phyloP scores from a whole-genome alignment of 2,888 invertebrate species.

The Drosophila mayaguana region DNA sequence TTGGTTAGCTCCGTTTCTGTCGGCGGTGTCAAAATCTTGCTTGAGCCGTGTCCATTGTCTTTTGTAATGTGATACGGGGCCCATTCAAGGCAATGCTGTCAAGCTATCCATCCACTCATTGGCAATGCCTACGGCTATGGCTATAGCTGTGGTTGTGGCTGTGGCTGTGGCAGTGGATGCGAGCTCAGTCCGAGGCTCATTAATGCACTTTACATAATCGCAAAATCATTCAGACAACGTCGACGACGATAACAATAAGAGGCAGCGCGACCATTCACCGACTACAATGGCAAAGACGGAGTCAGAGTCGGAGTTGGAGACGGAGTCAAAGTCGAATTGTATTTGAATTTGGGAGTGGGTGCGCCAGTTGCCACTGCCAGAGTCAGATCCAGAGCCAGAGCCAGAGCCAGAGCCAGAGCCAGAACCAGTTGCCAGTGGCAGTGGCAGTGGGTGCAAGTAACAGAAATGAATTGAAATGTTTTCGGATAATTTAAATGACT shows the following conservation, averaged over 20 bases:
- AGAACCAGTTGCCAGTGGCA: conserved; percentile 5
- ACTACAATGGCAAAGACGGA: conserved; percentile 46
- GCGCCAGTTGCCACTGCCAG: neutral
- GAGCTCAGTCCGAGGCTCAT: conserved; percentile 71
- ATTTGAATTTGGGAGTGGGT: conserved; percentile 6
- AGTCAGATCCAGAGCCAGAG: neutral
- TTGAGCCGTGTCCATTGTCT: conserved; percentile 63
- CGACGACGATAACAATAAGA: conserved; percentile 51
- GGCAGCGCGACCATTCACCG: conserved; percentile 37
- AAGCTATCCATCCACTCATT: conserved; percentile 62
- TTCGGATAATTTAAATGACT: conserved; percentile 81
- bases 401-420: neutral
- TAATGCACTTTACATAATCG: conserved; percentile 82
- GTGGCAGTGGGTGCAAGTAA: conserved; percentile 57
- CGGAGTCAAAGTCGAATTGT: conserved; percentile 7
- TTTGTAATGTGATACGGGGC: conserved; percentile 70
- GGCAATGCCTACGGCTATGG: conserved; percentile 49
- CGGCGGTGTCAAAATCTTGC: conserved; percentile 35
- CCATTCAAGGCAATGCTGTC: conserved; percentile 49
- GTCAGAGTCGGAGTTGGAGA: conserved; percentile 19
- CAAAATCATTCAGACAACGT: conserved; percentile 74
- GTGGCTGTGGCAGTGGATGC: conserved; percentile 15
- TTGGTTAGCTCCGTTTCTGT: conserved; percentile 49
- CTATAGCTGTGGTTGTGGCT: too few relatives aligned
- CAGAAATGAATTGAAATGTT: conserved; percentile 75